Base-by-base conservation (phyloP, 2,888 invertebrate genomes). In the Gibbula magus region DNA sequence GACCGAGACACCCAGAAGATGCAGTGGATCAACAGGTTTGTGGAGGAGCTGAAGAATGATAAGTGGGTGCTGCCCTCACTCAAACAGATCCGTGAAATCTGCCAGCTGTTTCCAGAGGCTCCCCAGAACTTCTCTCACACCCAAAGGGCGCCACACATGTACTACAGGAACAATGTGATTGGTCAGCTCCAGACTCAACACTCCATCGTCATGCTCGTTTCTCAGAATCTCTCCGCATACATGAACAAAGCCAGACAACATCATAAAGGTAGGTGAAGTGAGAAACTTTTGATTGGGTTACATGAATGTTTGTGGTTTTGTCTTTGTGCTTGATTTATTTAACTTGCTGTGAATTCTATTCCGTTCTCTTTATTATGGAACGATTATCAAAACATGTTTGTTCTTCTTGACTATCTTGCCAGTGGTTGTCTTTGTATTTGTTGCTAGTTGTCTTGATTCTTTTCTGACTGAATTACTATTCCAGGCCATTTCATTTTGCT, bases 1-100 rank as follows among this genome's bases (percentile, higher is more conserved):
- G 98, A 99, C 92, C 95, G 98, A 87, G 98, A 99, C 93, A 96
- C 97, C 16, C 98, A 98, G 93, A 99, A 99, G 94, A 96, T 97
- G 18, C 95, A 96, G 82, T 99, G 98, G 98, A 94, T 99, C 82
- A 97, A 98, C 91, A 97, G 97, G 93, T 97, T 98, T 92, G 98
- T 99, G n/a, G 97, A 97, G 86, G 98, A 99, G 93, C 93, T 99
- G 81, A 95, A 95, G 77, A 91, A 92, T 82, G 92, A 93, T 77
- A 95, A 95, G 77, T 99, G 98, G 98, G 98, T 97, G 25, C 93
- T 99, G 88, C 98, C 99, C 0, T 98, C 98, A 4, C 94, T 99
- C 84, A 98, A 98, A 92, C 96, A 98, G 93, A 98, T 99, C 92
- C 95, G 97, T 52, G 98, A 99, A 93, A 98, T 99, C 86, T 98